Base-by-base conservation (phyloP, 2,797 vertebrate species). In the Micromesistius poutassou region DNA sequence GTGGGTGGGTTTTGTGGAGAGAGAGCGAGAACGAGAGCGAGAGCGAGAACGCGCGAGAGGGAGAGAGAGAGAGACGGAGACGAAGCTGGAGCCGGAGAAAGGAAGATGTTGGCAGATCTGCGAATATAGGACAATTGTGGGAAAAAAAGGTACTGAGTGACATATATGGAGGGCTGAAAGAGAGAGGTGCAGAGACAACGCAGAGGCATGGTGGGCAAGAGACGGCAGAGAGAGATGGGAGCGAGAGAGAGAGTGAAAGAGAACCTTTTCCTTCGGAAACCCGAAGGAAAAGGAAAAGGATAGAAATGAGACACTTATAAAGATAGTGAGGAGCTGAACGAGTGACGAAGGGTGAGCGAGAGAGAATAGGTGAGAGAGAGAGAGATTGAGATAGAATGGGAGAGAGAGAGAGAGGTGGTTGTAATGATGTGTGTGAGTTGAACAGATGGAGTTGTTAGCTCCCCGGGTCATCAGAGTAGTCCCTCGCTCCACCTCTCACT, bases 401-500 rank as follows among this genome's bases (percentile, higher is more conserved):
- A 30, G 38, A 30, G n/a, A 74, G 36, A 30, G 38, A 31, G 22
- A 46, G 91, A 92, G 93, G 92, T 91, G 91, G 81, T 90, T 88
- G 88, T 91, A 91, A 92, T 91, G 89, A 87, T 78, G 86, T 90
- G 91, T 87, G 89, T 86, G 88, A 90, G 89, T 68, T 4, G 77
- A 90, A 87, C 92, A 92, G 92, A 93, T 93, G 92, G 91, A 87
- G 85, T 85, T 81, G 84, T 91, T 91, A 90, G 80, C 86, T 89
- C 86, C 84, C 86, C 78, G 84, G 87, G 87, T 84, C 87, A 86
- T 80, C 81, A 33, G 84, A 87, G 36, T 74, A 72, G 74, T 50
- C 73, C 71, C 75, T 30, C 22, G 71, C 28, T 75, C 30, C 31
- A 22, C 77, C 80, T 72, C 76, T 31, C 73, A 42, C 75, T n/a